A percentile compares a stretch with the other conserved stretches of the same genome.
These are phyloP conservation scores for Pimpla rufipes DNA, from an alignment of 2,888 invertebrate genomes.

Conservation along the genomic window DNA sequence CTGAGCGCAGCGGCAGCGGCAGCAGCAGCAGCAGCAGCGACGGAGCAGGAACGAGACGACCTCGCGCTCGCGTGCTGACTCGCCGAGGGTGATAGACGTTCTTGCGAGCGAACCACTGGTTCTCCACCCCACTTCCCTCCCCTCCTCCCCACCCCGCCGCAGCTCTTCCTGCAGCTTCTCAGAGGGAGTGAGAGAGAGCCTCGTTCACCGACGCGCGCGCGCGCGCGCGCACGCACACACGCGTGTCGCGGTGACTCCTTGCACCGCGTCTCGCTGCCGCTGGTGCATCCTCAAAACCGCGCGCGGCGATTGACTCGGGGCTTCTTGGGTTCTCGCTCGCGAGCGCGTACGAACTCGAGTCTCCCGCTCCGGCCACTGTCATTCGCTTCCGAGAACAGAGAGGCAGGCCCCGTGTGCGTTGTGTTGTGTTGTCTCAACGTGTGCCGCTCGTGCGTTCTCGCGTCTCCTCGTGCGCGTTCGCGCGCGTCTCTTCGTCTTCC, in stretches of 20 bases:
- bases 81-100: constrained; percentile 64
- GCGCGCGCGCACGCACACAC: not conserved
- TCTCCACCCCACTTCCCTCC: constrained; percentile 15
- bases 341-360: constrained; percentile 23
- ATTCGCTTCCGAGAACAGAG: constrained; percentile 77
- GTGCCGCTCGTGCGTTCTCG: constrained; percentile 11
- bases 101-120: constrained; percentile 50
- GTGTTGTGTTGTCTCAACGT: constrained; percentile 38
- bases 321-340: constrained; percentile 31
- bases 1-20: constrained; percentile 38
- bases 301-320: constrained; percentile 50
- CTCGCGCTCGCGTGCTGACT: constrained; percentile 51
- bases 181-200: too few relatives aligned
- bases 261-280: constrained; percentile 14
- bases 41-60: constrained; percentile 56
- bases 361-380: constrained; percentile 73
- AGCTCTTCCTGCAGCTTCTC: constrained; percentile 20
- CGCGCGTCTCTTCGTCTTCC: constrained; percentile 60
- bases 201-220: constrained; percentile 8
- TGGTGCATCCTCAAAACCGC: constrained; percentile 59
- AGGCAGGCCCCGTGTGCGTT: too few relatives aligned
- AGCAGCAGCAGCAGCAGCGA: constrained; percentile 39
- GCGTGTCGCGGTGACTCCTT: constrained; percentile 16
- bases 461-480: too few relatives aligned
- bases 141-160: not conserved